Evolutionary conservation across 1,140 invertebrate genomes (phyloP), one percentile per base, ranked within the genome.

Genomic region (Brachionus rotundiformis): DNA sequence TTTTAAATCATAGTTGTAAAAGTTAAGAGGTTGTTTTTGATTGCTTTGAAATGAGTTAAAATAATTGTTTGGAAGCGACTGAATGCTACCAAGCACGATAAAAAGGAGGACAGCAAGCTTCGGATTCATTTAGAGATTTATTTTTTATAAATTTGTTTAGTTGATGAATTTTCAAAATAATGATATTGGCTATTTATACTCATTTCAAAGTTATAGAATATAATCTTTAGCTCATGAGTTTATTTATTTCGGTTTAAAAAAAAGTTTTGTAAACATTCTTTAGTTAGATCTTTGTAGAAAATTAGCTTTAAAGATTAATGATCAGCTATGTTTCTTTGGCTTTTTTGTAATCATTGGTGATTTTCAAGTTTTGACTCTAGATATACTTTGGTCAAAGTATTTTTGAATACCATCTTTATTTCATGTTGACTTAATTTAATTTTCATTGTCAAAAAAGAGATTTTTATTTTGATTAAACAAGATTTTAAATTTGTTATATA

Each of bases 301-400:
- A 49, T 19, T 49, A 54, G 47, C 16, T 54, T 54, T 54, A 54
- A 54, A 54, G 47, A 54, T 54, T 54, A 54, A 54, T 54, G 47
- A 7, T 7, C 47, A 19, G n/a, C 8, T 54, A 25, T 19, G 5
- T 54, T 54, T 5, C 8, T 54, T 54, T 54, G 8, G 23, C 4
- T 54, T 16, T 54, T 16, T 54, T 54, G 8, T 54, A 11, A 6
- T 54, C 19, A 16, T 54, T 54, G 8, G 2, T 19, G 23, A 54
- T 54, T 54, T 23, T 54, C 16, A 54, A 54, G 47, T 16, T 54
- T 19, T 8, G 8, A 54, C 16, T 54, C 23, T 54, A 54, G 47
- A 54, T 23, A 23, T 19, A 7, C 7, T 54, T 54, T 7, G 7
- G 19, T 19, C n/a, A n/a, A n/a, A n/a, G n/a, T n/a, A n/a, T n/a